Conservation (phyloP, 2,797 vertebrate genomes). For the Tolypeutes matacus region DNA sequence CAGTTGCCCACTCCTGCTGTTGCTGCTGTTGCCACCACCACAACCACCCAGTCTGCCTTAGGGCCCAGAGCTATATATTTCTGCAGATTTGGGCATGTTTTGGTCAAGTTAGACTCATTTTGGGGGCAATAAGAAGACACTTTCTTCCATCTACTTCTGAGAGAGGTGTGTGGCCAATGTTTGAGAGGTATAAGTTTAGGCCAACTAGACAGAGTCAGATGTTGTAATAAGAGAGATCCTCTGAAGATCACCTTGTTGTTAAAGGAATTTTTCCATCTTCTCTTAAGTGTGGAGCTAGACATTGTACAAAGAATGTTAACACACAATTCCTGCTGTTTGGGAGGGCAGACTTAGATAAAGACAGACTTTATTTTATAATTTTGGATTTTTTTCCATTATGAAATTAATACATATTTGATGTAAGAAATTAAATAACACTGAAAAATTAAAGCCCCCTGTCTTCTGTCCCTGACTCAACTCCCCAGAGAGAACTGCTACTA, state of each 20-base stretch:
- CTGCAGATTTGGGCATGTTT: conserved; percentile 3
- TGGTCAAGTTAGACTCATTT: conserved; percentile 50
- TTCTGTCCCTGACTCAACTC: conserved; percentile 18
- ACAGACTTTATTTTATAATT: conserved; percentile 43
- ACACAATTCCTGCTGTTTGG: neutral
- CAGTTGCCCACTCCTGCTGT: neutral
- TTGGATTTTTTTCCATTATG: conserved; percentile 56
- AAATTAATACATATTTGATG: conserved; percentile 48
- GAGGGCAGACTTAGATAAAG: conserved; percentile 32
- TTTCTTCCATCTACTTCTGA: neutral
- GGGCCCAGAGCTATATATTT: conserved; percentile 1
- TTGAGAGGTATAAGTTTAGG: conserved; percentile 15
- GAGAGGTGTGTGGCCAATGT: neutral
- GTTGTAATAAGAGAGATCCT: conserved; percentile 44
- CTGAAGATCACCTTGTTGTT: conserved; percentile 20
- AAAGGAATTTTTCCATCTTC: neutral
- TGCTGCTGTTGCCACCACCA: neutral
- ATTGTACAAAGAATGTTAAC: conserved; percentile 32
- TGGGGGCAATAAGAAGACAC: neutral
- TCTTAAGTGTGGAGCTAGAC: conserved; percentile 48
- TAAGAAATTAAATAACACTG: conserved; percentile 46
- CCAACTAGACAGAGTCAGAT: conserved; percentile 42
- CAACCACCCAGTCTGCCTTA: neutral
- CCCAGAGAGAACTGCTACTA: conserved; percentile 40
- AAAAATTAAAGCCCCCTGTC: conserved; percentile 45